A percentile compares a stretch with the other conserved stretches of the same genome.
These are phyloP conservation scores for Proctacanthus coquilletti DNA, from an alignment of 1,140 invertebrate genomes.

Conservation along the genomic window DNA sequence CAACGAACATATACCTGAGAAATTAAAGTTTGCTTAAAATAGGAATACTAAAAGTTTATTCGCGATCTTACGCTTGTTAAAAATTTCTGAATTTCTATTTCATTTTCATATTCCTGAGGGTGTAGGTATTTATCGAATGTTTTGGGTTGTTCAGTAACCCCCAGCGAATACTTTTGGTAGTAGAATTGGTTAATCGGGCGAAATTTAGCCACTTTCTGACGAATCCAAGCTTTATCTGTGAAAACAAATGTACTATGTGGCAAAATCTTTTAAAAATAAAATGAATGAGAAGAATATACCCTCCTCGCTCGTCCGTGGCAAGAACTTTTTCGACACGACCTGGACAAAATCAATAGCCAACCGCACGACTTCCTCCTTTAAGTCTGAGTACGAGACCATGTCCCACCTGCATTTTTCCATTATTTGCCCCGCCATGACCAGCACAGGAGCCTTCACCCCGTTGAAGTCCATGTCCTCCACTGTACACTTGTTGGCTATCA, in stretches of 20 bases:
- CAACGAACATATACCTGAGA: conserved; percentile 10
- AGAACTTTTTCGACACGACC: no score
- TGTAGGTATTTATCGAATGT: conserved; percentile 10
- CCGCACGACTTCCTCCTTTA: conserved; percentile 1
- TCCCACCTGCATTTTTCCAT: conserved; percentile 12
- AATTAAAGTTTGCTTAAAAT: conserved; percentile 1
- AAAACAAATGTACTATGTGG: background rate
- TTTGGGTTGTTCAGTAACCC: conserved; percentile 4
- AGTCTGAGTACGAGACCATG: conserved; percentile 10
- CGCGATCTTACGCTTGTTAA: conserved; percentile 8
- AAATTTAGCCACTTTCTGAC: conserved; percentile 8
- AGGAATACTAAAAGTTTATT: background rate
- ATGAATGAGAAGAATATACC: conserved; percentile 9
- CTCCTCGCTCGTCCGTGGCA: no score
- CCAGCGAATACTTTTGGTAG: conserved; percentile 11
- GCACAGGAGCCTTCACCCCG: conserved; percentile 9
- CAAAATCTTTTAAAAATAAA: conserved; percentile 8
- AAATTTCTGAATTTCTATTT: conserved; percentile 8
- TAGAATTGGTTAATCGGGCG: conserved; percentile 10
- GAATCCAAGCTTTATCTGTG: conserved; percentile 12
- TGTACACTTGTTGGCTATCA: no score
- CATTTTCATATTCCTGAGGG: conserved; percentile 5
- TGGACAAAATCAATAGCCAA: background rate
- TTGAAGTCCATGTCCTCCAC: background rate
- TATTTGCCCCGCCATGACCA: conserved; percentile 9